Conservation (phyloP, 1,140 invertebrate species). For the Tetranychus cinnabarinus region DNA sequence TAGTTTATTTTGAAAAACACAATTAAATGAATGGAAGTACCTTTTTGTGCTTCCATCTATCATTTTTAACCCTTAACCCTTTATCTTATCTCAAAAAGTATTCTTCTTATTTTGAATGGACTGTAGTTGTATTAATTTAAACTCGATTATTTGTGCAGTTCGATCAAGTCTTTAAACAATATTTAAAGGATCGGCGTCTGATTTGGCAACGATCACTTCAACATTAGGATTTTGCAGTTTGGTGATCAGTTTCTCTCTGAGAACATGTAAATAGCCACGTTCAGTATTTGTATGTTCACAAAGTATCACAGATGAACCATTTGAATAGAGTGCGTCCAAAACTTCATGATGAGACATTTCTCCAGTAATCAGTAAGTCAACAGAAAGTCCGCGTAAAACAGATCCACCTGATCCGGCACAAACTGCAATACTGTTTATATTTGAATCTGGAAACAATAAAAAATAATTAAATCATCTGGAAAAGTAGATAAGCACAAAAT, state of each 20-base stretch:
- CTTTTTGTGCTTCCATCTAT: too few species aligned
- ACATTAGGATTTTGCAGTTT: constrained; percentile 31
- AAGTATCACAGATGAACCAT: constrained; percentile 50
- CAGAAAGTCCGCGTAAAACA: constrained; percentile 38
- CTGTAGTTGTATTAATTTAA: not conserved
- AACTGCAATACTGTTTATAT: constrained; percentile 38
- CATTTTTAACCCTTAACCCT: too few species aligned
- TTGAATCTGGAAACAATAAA: not conserved
- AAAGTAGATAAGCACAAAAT: not conserved
- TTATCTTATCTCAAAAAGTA: too few species aligned
- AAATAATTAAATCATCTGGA: constrained; percentile 1
- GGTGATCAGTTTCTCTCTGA: constrained; percentile 17
- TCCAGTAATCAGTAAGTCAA: constrained; percentile 65
- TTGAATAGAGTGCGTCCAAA: constrained; percentile 49
- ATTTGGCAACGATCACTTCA: constrained; percentile 38
- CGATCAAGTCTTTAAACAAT: constrained; percentile 15
- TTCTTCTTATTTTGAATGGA: too few species aligned
- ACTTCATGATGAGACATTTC: constrained; percentile 93
- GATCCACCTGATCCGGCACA: constrained; percentile 72
- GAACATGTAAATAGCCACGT: constrained; percentile 43
- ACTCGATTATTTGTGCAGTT: not conserved
- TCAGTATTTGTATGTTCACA: constrained; percentile 90
- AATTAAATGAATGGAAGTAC: too few species aligned
- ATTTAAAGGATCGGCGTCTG: constrained; percentile 43
- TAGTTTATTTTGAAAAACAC: too few species aligned